Evolutionary conservation across 2,797 vertebrate genomes (phyloP).

Genomic region (Staurois parvus): DNA sequence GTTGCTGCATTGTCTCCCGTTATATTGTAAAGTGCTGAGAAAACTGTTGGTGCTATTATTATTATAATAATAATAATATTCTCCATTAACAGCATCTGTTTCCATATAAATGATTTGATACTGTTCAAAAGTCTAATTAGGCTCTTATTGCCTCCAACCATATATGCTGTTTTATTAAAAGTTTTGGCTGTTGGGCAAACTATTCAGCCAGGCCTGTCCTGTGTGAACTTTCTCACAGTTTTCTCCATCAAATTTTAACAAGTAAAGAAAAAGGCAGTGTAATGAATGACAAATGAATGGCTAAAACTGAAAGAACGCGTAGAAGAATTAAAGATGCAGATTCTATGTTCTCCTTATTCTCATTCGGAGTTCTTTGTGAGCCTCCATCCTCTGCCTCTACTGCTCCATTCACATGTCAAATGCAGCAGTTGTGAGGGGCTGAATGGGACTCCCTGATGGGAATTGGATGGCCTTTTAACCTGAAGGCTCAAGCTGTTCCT

Average conservation of each 20-base stretch:
- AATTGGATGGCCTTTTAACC: slow-evolving; percentile 89
- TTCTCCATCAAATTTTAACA: slow-evolving; percentile 66
- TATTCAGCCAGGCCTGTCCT: slow-evolving; percentile 33
- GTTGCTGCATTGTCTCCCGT: too few relatives aligned
- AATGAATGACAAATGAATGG: slow-evolving; percentile 64
- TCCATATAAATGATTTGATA: neutral
- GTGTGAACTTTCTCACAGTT: slow-evolving; percentile 62
- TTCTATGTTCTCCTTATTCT: slow-evolving; percentile 67
- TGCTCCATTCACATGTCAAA: slow-evolving; percentile 82
- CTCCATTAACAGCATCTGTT: neutral
- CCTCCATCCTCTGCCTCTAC: slow-evolving; percentile 43
- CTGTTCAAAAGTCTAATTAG: slow-evolving; percentile 18
- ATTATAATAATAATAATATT: too few relatives aligned
- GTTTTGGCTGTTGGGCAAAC: slow-evolving; percentile 32
- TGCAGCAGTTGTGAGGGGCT: slow-evolving; percentile 79
- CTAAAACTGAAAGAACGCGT: slow-evolving; percentile 61
- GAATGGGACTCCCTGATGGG: slow-evolving; percentile 86
- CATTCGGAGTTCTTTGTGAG: slow-evolving; percentile 62
- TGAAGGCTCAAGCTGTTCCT: slow-evolving; percentile 72
- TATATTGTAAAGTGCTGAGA: too few relatives aligned
- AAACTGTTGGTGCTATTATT: too few relatives aligned
- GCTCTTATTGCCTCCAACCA: slow-evolving; percentile 24
- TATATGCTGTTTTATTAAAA: slow-evolving; percentile 9
- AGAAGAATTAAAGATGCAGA: slow-evolving; percentile 71
- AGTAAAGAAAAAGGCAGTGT: slow-evolving; percentile 56